A percentile compares a stretch with the other conserved stretches of the same genome.
phyloP scores from a whole-genome alignment of 2,113 vertebrate genomes.

The Callopanchax toddi region DNA sequence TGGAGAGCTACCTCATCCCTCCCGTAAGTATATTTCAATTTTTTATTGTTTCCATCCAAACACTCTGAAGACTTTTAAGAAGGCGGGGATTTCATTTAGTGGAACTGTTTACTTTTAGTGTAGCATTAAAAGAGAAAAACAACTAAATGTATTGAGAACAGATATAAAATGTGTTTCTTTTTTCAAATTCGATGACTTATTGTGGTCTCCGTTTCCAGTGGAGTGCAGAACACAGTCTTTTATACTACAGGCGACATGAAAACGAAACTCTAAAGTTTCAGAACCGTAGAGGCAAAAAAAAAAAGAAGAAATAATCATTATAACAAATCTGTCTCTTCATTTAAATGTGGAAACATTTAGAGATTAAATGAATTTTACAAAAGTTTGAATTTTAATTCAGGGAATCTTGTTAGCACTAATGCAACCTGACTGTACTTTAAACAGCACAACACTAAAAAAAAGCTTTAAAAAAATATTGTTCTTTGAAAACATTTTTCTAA shows the following conservation, averaged over 20 bases:
- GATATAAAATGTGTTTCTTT: not conserved
- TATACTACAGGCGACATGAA: conserved; percentile 55
- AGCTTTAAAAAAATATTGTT: not conserved
- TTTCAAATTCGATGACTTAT: conserved; percentile 19
- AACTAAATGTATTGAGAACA: not conserved
- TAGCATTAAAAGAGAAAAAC: not conserved
- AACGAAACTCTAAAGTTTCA: conserved; percentile 73
- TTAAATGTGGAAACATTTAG: not conserved
- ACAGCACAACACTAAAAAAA: not conserved
- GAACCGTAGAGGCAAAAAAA: conserved; percentile 24
- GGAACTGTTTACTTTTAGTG: not conserved
- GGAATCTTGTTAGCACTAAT: not conserved
- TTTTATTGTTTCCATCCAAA: conserved; percentile 10
- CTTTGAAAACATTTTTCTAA: not conserved
- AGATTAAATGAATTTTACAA: not conserved
- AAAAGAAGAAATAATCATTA: conserved; percentile 20
- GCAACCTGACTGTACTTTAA: not conserved
- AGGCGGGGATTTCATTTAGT: not conserved
- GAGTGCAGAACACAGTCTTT: conserved; percentile 49
- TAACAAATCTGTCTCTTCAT: not conserved
- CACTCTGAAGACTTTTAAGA: not conserved
- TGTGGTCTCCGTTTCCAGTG: conserved; percentile 42
- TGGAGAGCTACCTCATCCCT: conserved; percentile 85
- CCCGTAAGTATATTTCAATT: conserved; percentile 77
- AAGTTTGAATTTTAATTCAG: not conserved